Conservation (phyloP, 2,797 vertebrate genomes). For the Crypturellus tataupa region DNA sequence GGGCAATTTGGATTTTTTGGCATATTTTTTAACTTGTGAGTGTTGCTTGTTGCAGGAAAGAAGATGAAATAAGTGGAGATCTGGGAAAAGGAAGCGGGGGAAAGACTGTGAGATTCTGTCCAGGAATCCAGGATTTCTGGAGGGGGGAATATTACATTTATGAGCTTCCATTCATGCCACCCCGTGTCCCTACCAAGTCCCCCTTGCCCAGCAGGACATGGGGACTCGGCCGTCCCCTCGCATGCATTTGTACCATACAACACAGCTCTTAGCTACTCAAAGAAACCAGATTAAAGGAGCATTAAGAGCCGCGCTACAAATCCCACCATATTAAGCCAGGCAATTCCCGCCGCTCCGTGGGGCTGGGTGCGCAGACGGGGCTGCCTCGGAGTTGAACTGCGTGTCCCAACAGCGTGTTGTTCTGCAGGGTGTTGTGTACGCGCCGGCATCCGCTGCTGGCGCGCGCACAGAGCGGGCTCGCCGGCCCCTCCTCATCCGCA, state of each 20-base stretch:
- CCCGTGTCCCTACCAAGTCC: background rate
- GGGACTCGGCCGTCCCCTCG: background rate
- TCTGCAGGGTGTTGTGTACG: constrained; percentile 72
- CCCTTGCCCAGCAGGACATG: background rate
- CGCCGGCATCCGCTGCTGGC: constrained; percentile 76
- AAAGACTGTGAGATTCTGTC: background rate
- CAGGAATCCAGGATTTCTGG: background rate
- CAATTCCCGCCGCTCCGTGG: constrained; percentile 5
- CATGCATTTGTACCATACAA: background rate
- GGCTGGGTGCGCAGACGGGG: constrained; percentile 42
- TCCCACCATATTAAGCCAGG: constrained; percentile 31
- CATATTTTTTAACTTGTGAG: background rate
- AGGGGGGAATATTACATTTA: background rate
- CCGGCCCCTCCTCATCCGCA: constrained; percentile 67
- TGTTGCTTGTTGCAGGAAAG: background rate
- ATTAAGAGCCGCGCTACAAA: constrained; percentile 33
- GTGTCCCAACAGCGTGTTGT: constrained; percentile 68
- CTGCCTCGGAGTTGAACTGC: constrained; percentile 63
- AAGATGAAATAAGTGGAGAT: background rate
- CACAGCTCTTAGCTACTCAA: background rate
- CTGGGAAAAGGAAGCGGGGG: background rate
- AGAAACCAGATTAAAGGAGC: constrained; percentile 47
- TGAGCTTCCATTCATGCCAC: background rate
- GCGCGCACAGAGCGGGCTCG: constrained; percentile 38
- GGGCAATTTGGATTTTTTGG: accelerated